Evolutionary conservation across 2,888 invertebrate genomes (phyloP).

Genomic region (Phytoseiulus persimilis): DNA sequence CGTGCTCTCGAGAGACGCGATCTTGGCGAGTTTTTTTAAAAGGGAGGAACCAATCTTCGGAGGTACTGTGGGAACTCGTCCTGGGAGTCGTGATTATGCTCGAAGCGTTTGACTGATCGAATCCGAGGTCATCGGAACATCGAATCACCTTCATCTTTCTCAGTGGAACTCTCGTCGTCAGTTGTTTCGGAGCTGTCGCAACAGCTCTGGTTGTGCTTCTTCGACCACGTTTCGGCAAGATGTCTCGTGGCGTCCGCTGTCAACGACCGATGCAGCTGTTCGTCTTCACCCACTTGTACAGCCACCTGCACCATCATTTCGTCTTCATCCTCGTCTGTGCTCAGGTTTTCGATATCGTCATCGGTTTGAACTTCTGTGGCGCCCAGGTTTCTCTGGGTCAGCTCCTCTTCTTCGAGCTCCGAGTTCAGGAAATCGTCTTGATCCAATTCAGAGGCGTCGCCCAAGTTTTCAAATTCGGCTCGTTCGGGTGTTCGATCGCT

Average conservation of each 20-base stretch:
- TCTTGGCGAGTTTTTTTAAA: too few relatives aligned
- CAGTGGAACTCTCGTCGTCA: constrained; percentile 46
- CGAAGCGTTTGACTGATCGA: too few relatives aligned
- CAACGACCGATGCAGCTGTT: constrained; percentile 50
- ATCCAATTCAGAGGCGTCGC: constrained; percentile 50
- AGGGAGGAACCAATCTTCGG: too few relatives aligned
- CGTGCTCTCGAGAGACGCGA: too few relatives aligned
- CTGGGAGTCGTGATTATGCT: too few relatives aligned
- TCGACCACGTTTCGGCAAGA: constrained; percentile 61
- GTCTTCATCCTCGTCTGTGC: constrained; percentile 56
- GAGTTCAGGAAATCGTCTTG: constrained; percentile 55
- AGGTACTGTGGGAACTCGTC: too few relatives aligned
- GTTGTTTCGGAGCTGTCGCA: constrained; percentile 42
- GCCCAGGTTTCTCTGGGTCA: constrained; percentile 81
- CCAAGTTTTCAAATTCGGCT: constrained; percentile 65
- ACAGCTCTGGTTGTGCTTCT: constrained; percentile 42
- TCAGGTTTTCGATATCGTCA: constrained; percentile 62
- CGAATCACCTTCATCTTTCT: constrained; percentile 47
- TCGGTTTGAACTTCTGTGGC: constrained; percentile 56
- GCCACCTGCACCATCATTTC: constrained; percentile 61
- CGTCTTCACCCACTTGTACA: constrained; percentile 52
- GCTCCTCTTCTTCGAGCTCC: constrained; percentile 88
- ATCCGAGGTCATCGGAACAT: too few relatives aligned
- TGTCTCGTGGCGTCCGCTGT: constrained; percentile 63
- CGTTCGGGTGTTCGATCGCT: constrained; percentile 61